Percentiles rank a stretch among this genome's conserved stretches.
Conservation (phyloP, 1,140 invertebrate species). For the Coptotermes formosanus region DNA sequence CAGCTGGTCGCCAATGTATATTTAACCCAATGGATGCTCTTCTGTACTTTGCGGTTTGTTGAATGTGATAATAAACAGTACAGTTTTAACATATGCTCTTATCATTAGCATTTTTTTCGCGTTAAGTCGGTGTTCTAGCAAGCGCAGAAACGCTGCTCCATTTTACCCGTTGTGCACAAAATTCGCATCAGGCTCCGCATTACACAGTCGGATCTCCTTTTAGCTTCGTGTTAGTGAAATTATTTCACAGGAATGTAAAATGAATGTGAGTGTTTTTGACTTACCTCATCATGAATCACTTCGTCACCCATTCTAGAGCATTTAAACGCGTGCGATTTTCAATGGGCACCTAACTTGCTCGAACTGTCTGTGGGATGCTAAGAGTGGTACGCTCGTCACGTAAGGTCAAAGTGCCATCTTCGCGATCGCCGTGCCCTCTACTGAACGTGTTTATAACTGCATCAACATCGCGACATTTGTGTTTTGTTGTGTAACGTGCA, state of each 20-base stretch:
- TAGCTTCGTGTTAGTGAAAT: no score
- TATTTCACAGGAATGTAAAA: neutral
- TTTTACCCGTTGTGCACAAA: no score
- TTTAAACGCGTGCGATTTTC: neutral
- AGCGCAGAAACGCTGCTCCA: no score
- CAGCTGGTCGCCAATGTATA: neutral
- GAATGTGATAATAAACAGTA: no score
- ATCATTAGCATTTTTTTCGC: no score
- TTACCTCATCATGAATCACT: neutral
- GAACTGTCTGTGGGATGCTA: neutral
- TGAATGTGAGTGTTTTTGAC: neutral
- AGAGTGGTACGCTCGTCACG: neutral
- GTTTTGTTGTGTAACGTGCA: no score
- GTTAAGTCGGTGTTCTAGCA: no score
- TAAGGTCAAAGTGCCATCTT: constrained; percentile 1
- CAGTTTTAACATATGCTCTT: no score
- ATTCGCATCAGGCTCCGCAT: no score
- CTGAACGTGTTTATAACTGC: neutral
- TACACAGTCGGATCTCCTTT: no score
- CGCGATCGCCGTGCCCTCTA: neutral
- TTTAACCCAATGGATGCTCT: neutral
- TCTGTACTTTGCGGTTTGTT: no score
- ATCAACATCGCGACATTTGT: neutral
- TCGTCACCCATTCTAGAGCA: neutral
- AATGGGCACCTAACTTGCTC: neutral